Conservation (phyloP, 2,113 vertebrate species). For the Acanthochromis polyacanthus region DNA sequence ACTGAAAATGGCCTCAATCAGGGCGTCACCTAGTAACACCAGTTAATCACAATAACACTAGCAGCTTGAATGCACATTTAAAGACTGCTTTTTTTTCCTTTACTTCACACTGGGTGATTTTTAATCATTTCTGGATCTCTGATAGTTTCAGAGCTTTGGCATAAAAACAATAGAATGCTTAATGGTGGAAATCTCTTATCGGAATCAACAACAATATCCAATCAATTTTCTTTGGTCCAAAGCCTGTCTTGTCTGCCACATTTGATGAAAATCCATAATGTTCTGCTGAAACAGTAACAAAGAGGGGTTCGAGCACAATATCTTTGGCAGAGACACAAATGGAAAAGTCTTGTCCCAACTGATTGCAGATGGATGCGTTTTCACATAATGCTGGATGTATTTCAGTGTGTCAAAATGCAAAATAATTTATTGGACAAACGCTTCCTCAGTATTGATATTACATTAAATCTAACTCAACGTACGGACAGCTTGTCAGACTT, state of each 20-base stretch:
- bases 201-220: conserved; percentile 13
- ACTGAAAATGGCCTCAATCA: conserved; percentile 9
- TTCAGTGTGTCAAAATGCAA: background rate
- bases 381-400: background rate
- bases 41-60: background rate
- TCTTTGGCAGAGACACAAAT: conserved; percentile 32
- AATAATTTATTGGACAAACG: conserved; percentile 7
- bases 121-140: background rate
- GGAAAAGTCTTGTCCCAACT: background rate
- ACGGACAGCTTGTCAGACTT: background rate
- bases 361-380: conserved; percentile 22
- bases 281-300: conserved; percentile 36
- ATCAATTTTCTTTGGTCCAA: conserved; percentile 15
- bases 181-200: conserved; percentile 19
- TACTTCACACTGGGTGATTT: background rate
- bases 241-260: background rate
- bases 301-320: conserved; percentile 14
- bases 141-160: conserved; percentile 8
- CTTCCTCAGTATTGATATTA: background rate
- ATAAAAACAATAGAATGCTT: conserved; percentile 25
- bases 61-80: conserved; percentile 17
- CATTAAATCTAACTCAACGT: background rate
- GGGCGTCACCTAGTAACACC: background rate
- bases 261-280: conserved; percentile 35
- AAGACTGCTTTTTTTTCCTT: background rate